A percentile compares a stretch with the other conserved stretches of the same genome.
These are phyloP conservation scores for Pygocentrus nattereri DNA, from an alignment of 2,797 vertebrate species.

Conservation along the genomic window DNA sequence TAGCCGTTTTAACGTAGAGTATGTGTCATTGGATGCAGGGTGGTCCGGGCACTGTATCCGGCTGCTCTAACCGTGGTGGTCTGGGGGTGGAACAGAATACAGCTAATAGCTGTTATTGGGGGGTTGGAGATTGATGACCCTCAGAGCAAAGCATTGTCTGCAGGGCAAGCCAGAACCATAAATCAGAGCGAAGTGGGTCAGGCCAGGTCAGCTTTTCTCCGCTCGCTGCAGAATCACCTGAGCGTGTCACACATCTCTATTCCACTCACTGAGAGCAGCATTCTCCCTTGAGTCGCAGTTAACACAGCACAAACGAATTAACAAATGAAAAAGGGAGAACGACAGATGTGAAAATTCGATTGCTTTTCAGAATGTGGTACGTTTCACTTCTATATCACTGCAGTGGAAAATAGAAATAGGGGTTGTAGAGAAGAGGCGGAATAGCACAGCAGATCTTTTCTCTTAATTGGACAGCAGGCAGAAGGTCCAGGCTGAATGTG, in stretches of 20 bases:
- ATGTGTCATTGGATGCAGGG: not conserved
- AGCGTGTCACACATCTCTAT: conserved; percentile 50
- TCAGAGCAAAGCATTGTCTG: conserved; percentile 78
- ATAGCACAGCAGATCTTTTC: conserved; percentile 31
- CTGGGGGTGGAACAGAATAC: conserved; percentile 59
- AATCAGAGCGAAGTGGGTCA: conserved; percentile 82
- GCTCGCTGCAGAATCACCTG: conserved; percentile 45
- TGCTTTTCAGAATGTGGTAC: not conserved
- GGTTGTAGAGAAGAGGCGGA: not conserved
- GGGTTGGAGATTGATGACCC: conserved; percentile 78
- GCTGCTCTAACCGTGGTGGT: conserved; percentile 51
- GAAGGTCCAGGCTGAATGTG: conserved; percentile 42
- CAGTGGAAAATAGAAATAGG: not conserved
- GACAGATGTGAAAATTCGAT: not conserved
- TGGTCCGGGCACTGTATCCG: conserved; percentile 7
- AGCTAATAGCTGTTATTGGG: conserved; percentile 54
- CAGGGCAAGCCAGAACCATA: conserved; percentile 73
- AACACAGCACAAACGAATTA: conserved; percentile 10
- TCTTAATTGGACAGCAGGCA: conserved; percentile 50
- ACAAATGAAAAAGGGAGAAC: not conserved
- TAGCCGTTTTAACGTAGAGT: not conserved
- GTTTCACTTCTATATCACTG: not conserved
- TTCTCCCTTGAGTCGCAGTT: not conserved
- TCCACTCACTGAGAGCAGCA: conserved; percentile 8
- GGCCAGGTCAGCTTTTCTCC: conserved; percentile 68